Evolutionary conservation across 2,888 invertebrate genomes (phyloP), one percentile per base, ranked within the genome.

Genomic region (Folsomia manolachei): DNA sequence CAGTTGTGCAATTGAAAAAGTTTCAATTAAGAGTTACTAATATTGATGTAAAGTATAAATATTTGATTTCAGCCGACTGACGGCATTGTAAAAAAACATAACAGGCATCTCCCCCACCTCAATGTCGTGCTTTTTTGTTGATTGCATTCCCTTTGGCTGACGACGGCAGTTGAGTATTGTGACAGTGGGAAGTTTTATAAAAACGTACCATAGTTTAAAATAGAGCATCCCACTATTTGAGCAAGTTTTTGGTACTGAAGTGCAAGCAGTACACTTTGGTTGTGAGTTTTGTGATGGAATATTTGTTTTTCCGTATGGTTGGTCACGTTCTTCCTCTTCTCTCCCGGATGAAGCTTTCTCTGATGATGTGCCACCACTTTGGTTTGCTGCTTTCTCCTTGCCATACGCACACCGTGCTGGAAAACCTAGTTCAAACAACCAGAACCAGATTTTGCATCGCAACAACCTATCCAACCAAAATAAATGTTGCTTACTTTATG

Each of bases 301-400:
- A 79, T 79, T 79, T 79, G 79, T 79, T 79, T 78, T 79, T 78
- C 77, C 78, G 73, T 79, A 78, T 79, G 79, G 71, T 72, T 79
- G 75, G 75, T 78, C 79, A 79, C 79, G 79, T 79, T 75, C 69
- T 71, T 72, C 66, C 75, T 70, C 64, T 72, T 69, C 39, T 70
- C 61, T 65, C 39, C 14, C 39, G 4, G 39, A 9, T 39, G 4
- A 14, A 39, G 39, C 39, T 39, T 39, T 39, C 39, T 14, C 39
- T 39, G 39, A 39, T 39, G 39, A 39, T 39, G 39, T 39, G 39
- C 39, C 39, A 65, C 68, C 70, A 62, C 67, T 65, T 70, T 70
- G 70, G 61, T 71, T 68, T 73, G 70, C 52, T 63, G 66, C 67
- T 68, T 60, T 64, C 71, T 71, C 68, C 39, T 9, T 14, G 14